Evolutionary conservation across 1,140 invertebrate species (phyloP), one percentile per base, ranked within the genome.

Genomic region (Coboldia fuscipes): DNA sequence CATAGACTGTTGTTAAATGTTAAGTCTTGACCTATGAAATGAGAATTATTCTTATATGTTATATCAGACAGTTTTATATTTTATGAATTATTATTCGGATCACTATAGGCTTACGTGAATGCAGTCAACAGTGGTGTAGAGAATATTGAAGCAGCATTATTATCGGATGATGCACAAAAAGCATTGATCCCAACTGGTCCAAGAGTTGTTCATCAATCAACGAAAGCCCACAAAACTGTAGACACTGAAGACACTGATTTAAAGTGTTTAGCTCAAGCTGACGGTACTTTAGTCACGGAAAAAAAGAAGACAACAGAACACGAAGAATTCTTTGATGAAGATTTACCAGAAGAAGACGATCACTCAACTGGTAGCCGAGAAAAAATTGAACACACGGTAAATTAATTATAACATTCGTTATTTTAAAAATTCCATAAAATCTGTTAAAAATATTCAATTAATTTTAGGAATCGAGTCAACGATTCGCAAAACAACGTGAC

Each of bases 201-300:
- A 1, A 60, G 67, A 37, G 50, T 86, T 31, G 60, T 84, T n/a
- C 72, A 74, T 43, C 77, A 82, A 45, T 72, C 73, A 3, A 66
- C 65, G 39, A 73, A 72, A 39, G 75, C 70, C 36, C 72, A 72
- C 39, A 79, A 79, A 50, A 75, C 75, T 20, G 70, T 78, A 42
- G 81, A 85, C 56, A 83, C 81, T 31, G 81, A 85, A 62, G 78
- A 84, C 40, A 77, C 71, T 24, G 57, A 63, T 35, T 68, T 72
- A 43, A 55, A 66, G 30, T 68, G 66, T 40, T 63, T 70, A 32
- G 49, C 75, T 13, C 68, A 75, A 41, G 62, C 70, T 18, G 78
- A 84, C 57, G 85, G 85, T 10, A 72, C 76, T 39, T 66, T 89
- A 34, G 69, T 85, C 37, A 89, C 82, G 1, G 82, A 89, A 60